Evolutionary conservation across 2,888 invertebrate genomes (phyloP).

Genomic region (Pediacus dermestoides): DNA sequence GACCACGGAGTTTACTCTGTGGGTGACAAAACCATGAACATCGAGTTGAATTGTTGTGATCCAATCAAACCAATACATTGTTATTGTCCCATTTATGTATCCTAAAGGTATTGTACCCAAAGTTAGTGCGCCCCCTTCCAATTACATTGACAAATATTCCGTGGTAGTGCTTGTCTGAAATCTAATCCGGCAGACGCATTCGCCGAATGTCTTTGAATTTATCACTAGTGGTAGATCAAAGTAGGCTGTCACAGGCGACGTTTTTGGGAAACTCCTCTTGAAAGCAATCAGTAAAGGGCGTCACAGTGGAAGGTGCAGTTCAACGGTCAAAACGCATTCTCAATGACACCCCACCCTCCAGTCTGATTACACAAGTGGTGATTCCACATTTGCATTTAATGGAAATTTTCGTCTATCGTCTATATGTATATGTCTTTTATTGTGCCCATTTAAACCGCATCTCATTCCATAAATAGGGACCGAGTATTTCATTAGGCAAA

Average conservation of each 20-base stretch:
- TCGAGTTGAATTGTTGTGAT: too few species aligned
- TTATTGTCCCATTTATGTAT: too few species aligned
- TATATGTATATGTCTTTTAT: too few species aligned
- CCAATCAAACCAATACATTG: too few species aligned
- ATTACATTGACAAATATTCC: constrained; percentile 25
- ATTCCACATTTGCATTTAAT: constrained; percentile 12
- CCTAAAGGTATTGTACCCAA: too few species aligned
- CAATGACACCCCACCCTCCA: constrained; percentile 15
- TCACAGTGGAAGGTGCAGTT: constrained; percentile 15
- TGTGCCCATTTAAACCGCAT: too few species aligned
- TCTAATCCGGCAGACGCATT: constrained; percentile 14
- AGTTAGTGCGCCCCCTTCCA: constrained; percentile 15
- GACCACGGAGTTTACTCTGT: too few species aligned
- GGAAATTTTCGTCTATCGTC: too few species aligned
- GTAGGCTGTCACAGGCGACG: constrained; percentile 10
- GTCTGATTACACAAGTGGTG: constrained; percentile 12
- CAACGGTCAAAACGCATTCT: constrained; percentile 11
- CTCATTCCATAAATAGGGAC: too few species aligned
- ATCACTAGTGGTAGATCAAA: constrained; percentile 15
- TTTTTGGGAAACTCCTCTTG: constrained; percentile 13
- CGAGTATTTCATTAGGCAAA: too few species aligned
- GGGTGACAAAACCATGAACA: too few species aligned
- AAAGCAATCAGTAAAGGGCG: constrained; percentile 11
- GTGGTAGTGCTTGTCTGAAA: constrained; percentile 12
- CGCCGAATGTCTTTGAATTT: constrained; percentile 14